phyloP scores from a whole-genome alignment of 2,113 vertebrate species.

The Gobius niger region DNA sequence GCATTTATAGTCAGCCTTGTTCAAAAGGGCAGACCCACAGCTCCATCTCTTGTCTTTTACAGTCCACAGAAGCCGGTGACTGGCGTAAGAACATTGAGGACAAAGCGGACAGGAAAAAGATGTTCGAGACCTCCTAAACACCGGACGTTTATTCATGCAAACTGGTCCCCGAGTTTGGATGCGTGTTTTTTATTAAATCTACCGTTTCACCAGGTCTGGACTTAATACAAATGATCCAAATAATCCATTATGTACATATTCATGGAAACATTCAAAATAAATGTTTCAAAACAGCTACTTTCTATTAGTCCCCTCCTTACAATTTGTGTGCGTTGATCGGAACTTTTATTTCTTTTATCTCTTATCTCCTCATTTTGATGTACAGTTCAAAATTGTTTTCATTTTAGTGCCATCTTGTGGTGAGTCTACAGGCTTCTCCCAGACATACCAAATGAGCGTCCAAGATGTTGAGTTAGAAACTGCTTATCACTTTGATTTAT shows the following conservation, averaged over 20 bases:
- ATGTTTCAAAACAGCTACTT: constrained; percentile 43
- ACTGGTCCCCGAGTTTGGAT: constrained; percentile 10
- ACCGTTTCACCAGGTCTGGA: constrained; percentile 1
- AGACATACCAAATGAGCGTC: not conserved
- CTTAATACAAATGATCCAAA: not conserved
- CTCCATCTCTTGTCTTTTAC: not conserved
- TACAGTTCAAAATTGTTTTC: too few species aligned
- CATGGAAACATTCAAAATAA: constrained; percentile 49
- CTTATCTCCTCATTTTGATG: too few species aligned
- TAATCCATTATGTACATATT: constrained; percentile 35
- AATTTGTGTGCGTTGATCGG: too few species aligned
- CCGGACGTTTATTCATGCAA: not conserved
- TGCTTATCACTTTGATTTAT: not conserved
- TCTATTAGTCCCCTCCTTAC: not conserved
- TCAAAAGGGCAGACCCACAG: too few species aligned
- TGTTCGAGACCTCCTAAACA: constrained; percentile 87
- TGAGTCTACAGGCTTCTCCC: not conserved
- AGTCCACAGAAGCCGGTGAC: constrained; percentile 80
- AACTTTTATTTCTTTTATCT: too few species aligned
- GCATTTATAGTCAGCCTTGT: too few species aligned
- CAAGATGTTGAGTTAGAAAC: not conserved
- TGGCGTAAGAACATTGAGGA: constrained; percentile 98
- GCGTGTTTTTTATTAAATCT: not conserved
- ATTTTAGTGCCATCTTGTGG: not conserved
- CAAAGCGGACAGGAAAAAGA: constrained; percentile 97